Evolutionary conservation across 2,888 invertebrate species (phyloP).

Genomic region (Synanthedon vespiformis): DNA sequence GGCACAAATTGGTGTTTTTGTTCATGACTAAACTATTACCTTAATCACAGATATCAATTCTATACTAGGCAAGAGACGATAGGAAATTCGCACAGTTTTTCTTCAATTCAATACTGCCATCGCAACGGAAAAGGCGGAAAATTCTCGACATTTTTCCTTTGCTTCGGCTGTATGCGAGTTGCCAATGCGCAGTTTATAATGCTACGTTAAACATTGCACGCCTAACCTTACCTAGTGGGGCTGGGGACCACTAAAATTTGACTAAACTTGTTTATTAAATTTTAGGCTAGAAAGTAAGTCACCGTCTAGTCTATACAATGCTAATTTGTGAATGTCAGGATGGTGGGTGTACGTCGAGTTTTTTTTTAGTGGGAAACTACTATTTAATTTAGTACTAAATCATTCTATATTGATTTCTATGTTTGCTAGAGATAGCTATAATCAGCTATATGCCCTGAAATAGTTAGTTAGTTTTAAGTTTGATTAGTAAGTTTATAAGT

Average conservation of each 20-base stretch:
- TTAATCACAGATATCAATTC: conserved; percentile 32
- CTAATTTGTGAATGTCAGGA: conserved; percentile 18
- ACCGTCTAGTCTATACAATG: conserved; percentile 16
- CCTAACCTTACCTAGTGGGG: conserved; percentile 36
- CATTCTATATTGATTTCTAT: no score
- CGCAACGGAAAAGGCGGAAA: no score
- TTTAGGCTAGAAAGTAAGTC: conserved; percentile 51
- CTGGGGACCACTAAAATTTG: conserved; percentile 50
- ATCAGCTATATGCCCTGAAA: no score
- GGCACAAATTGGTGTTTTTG: conserved; percentile 49
- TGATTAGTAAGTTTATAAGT: no score
- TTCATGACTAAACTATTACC: conserved; percentile 25
- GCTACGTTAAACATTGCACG: conserved; percentile 26
- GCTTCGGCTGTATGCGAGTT: conserved; percentile 33
- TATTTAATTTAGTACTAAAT: no score
- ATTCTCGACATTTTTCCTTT: no score
- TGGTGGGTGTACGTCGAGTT: background rate
- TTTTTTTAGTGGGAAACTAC: no score
- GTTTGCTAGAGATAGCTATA: no score
- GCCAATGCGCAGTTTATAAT: conserved; percentile 38
- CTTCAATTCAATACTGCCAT: background rate
- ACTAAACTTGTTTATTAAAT: conserved; percentile 53
- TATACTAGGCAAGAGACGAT: conserved; percentile 19
- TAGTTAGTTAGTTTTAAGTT: no score
- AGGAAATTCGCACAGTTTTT: conserved; percentile 4